These are phyloP conservation scores for Chymomyza procnemis DNA, from an alignment of 2,888 invertebrate species.

Conservation along the genomic window DNA sequence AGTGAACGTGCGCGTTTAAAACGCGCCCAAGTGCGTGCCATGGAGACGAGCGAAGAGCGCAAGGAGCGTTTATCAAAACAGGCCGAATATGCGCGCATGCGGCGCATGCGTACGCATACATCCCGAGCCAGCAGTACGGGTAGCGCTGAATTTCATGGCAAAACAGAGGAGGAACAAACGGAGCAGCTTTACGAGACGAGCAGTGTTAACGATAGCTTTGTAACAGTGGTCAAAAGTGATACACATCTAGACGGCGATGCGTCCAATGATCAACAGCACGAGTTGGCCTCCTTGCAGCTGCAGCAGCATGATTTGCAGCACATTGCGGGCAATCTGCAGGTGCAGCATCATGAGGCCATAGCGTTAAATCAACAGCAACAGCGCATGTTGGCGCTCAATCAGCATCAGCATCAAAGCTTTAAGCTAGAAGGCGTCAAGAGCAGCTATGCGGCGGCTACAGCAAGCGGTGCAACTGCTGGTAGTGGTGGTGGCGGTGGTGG, in stretches of 20 bases:
- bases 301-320: constrained; percentile 64
- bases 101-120: constrained; percentile 76
- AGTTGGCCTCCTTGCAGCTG: constrained; percentile 46
- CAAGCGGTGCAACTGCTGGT: constrained; percentile 32
- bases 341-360: constrained; percentile 54
- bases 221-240: constrained; percentile 50
- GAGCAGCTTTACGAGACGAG: constrained; percentile 74
- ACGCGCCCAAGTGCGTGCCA: constrained; percentile 76
- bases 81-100: constrained; percentile 77
- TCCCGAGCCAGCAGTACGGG: constrained; percentile 71
- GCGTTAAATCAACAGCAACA: constrained; percentile 59
- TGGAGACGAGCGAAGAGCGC: constrained; percentile 75
- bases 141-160: constrained; percentile 62
- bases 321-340: constrained; percentile 41
- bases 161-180: constrained; percentile 49
- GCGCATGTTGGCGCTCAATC: constrained; percentile 61
- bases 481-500: constrained; percentile 21
- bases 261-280: constrained; percentile 50
- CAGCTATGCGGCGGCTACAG: constrained; percentile 19
- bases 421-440: constrained; percentile 36
- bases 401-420: constrained; percentile 61
- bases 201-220: constrained; percentile 47
- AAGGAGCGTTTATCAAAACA: constrained; percentile 76
- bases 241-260: constrained; percentile 49
- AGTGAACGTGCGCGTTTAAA: constrained; percentile 77